Conservation (phyloP, 23 tunicate genomes). For the Trididemnum nubilum region DNA sequence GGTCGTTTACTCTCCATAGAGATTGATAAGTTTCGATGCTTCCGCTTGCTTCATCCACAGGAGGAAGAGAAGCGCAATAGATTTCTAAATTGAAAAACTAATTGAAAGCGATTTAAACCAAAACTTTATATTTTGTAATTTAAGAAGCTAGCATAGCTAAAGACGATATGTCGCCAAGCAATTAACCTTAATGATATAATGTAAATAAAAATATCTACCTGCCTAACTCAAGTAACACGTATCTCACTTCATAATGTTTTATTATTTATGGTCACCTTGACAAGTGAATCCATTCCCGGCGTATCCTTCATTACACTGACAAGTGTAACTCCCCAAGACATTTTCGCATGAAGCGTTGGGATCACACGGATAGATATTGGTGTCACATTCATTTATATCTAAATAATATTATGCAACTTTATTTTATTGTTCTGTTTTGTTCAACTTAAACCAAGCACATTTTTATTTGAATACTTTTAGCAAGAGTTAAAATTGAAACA, state of each 20-base stretch:
- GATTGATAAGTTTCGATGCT: not conserved
- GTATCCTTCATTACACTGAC: conserved; percentile 43
- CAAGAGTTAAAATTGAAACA: too few species aligned
- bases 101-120: not conserved
- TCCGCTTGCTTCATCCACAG: conserved; percentile 3
- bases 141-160: too few species aligned
- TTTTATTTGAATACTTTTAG: too few species aligned
- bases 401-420: too few species aligned
- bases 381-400: conserved; percentile 50
- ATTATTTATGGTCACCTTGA: conserved; percentile 25
- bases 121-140: too few species aligned
- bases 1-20: conserved; percentile 17
- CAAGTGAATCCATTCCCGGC: conserved; percentile 33
- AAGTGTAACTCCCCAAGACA: conserved; percentile 39
- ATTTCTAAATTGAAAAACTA: conserved; percentile 13
- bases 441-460: too few species aligned
- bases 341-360: conserved; percentile 37
- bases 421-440: not conserved
- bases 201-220: too few species aligned
- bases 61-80: conserved; percentile 7
- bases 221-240: too few species aligned
- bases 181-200: too few species aligned
- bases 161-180: too few species aligned
- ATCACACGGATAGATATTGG: conserved; percentile 4
- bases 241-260: too few species aligned